Evolutionary conservation across 2,797 vertebrate species (phyloP).

Genomic region (Brachyalestes nurse): DNA sequence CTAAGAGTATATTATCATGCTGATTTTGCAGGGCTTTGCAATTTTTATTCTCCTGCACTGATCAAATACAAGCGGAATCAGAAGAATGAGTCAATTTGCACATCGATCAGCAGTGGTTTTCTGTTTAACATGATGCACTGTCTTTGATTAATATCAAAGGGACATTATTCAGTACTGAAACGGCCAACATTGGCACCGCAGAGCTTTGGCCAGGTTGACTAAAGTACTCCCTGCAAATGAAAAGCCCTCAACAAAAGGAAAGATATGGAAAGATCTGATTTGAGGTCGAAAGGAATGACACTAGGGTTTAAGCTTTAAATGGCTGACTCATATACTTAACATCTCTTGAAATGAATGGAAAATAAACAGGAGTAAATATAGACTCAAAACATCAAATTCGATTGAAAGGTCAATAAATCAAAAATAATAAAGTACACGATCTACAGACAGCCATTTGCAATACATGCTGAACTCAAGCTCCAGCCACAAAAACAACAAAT

Average conservation of each 20-base stretch:
- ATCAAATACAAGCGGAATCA: conserved; percentile 69
- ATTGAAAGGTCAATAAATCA: background rate
- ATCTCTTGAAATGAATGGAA: background rate
- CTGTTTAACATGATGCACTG: conserved; percentile 61
- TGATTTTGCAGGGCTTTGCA: conserved; percentile 72
- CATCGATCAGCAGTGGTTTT: conserved; percentile 71
- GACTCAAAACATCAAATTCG: background rate
- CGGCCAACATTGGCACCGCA: conserved; percentile 55
- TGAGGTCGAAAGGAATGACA: background rate
- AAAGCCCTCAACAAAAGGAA: background rate
- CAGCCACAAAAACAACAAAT: too few species aligned
- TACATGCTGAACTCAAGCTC: background rate
- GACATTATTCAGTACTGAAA: conserved; percentile 59
- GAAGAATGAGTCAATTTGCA: conserved; percentile 71
- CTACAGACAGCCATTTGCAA: background rate
- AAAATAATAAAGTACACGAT: background rate
- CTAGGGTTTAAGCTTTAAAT: background rate
- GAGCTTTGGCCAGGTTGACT: conserved; percentile 38
- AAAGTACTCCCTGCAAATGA: conserved; percentile 3
- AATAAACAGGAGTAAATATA: background rate
- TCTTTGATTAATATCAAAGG: conserved; percentile 78
- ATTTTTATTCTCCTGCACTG: conserved; percentile 64
- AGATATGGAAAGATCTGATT: background rate
- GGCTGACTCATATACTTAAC: background rate
- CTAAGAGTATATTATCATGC: conserved; percentile 74